Percentiles rank a stretch among this genome's conserved stretches.
Evolutionary conservation across 37 sponge, comb jelly and placozoan species (phyloP).

Genomic region (Spongia lamella): DNA sequence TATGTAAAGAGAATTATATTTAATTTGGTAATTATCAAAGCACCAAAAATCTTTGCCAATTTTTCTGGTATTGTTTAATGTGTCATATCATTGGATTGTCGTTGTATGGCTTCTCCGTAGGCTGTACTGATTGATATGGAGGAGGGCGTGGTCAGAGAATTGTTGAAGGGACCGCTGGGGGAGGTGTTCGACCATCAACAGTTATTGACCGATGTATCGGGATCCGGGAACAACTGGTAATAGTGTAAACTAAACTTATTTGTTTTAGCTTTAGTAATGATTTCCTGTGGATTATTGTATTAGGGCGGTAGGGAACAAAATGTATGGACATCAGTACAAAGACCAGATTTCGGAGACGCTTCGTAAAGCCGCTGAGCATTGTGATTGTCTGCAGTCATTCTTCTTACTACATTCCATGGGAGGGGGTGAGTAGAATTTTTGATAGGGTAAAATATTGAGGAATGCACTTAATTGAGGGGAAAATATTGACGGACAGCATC

Average conservation of each 20-base stretch:
- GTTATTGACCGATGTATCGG: constrained; percentile 93
- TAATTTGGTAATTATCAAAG: no score
- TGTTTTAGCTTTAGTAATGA: no score
- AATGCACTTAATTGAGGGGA: no score
- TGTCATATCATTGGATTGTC: no score
- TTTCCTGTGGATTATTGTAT: not conserved
- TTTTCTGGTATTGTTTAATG: no score
- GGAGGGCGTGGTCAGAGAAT: constrained; percentile 92
- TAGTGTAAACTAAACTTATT: no score
- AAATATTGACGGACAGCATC: no score
- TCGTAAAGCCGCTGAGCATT: constrained; percentile 81
- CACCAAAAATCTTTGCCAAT: no score
- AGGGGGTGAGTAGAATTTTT: constrained; percentile 64
- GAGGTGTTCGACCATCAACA: constrained; percentile 94
- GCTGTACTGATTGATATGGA: constrained; percentile 99
- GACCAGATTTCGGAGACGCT: constrained; percentile 82
- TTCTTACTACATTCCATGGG: constrained; percentile 98
- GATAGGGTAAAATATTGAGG: no score
- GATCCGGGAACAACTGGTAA: constrained; percentile 98
- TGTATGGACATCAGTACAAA: constrained; percentile 79
- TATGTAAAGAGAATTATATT: no score
- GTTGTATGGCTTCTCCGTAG: constrained; percentile 41
- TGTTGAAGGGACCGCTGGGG: constrained; percentile 80
- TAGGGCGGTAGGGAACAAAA: constrained; percentile 91
- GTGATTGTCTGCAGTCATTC: constrained; percentile 95